Evolutionary conservation across 2,888 invertebrate species (phyloP).

Genomic region (Furcula furcula): DNA sequence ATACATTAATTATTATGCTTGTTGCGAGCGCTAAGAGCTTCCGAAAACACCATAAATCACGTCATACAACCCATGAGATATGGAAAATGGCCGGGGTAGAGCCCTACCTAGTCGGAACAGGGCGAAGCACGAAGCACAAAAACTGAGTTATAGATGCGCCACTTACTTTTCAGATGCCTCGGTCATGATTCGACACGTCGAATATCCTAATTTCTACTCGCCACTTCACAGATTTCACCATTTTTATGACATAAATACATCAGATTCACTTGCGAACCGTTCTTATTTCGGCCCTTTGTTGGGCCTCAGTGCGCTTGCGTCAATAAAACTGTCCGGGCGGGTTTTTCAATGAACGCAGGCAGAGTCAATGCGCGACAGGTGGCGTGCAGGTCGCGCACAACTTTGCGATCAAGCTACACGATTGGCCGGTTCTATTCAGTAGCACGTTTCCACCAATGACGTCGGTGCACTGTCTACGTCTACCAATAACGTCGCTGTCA

Average conservation of each 20-base stretch:
- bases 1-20: slow-evolving; percentile 12
- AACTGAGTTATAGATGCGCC: slow-evolving; percentile 56
- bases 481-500: slow-evolving; percentile 48
- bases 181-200: slow-evolving; percentile 93
- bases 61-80: slow-evolving; percentile 51
- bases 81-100: slow-evolving; percentile 77
- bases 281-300: slow-evolving; percentile 79
- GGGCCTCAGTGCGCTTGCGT: slow-evolving; percentile 80
- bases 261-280: slow-evolving; percentile 79
- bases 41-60: slow-evolving; percentile 42
- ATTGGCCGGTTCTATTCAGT: slow-evolving; percentile 46
- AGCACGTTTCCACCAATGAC: slow-evolving; percentile 50
- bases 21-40: slow-evolving; percentile 19
- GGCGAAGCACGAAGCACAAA: slow-evolving; percentile 58
- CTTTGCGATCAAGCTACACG: slow-evolving; percentile 26
- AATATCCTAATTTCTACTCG: slow-evolving; percentile 92
- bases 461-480: slow-evolving; percentile 27
- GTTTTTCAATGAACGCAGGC: slow-evolving; percentile 75
- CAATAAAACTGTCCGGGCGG: slow-evolving; percentile 66
- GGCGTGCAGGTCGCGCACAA: slow-evolving; percentile 66
- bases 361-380: slow-evolving; percentile 68
- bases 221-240: slow-evolving; percentile 91
- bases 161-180: slow-evolving; percentile 95
- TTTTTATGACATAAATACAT: slow-evolving; percentile 91
- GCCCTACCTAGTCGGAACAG: slow-evolving; percentile 67